Base-by-base conservation (phyloP, 2,113 vertebrate species). In the Cepphus grylle region DNA sequence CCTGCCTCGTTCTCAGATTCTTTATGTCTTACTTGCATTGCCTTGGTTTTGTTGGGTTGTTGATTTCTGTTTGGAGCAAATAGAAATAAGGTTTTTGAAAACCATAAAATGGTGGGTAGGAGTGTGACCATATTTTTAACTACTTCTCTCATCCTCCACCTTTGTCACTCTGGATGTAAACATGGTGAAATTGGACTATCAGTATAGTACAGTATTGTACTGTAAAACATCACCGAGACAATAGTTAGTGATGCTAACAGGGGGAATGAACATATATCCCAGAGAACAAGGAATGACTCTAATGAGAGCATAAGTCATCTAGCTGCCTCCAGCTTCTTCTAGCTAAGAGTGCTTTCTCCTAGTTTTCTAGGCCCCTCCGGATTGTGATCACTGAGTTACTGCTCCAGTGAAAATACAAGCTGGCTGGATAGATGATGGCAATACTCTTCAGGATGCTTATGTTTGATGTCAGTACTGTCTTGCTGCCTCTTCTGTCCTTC, bases 291-390 rank as follows among this genome's bases (percentile, higher is more conserved):
- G 56, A 85, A 34, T 34, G 3, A 5, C 8, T 62, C n/a, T 26
- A 63, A 59, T 1, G 3, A 53, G 18, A 66, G 1, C 7, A 4
- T 12, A 1, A 34, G 8, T 47, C 2, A 1, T 26, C 11, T 12
- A 67, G n/a, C 38, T 66, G 26, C 38, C 47, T 47, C 20, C 47
- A 47, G 47, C 47, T 55, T 73, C 8, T 16, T 81, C 47, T 47
- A 43, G 15, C 42, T 90, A 25, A 26, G 30, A 74, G 25, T 58
- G 23, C 25, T 78, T 84, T 59, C 53, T 71, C 47, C 23, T 66
- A 2, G 4, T 63, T 95, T 90, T 83, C 29, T 59, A 34, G 55
- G 13, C 34, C 25, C 17, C 14, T 78, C 12, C 6, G 5, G 8
- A 43, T 10, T 86, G 49, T 42, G 9, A 10, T 15, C 16, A 26